Conservation (phyloP, 2,888 invertebrate genomes). For the Acanthopleura granulata region DNA sequence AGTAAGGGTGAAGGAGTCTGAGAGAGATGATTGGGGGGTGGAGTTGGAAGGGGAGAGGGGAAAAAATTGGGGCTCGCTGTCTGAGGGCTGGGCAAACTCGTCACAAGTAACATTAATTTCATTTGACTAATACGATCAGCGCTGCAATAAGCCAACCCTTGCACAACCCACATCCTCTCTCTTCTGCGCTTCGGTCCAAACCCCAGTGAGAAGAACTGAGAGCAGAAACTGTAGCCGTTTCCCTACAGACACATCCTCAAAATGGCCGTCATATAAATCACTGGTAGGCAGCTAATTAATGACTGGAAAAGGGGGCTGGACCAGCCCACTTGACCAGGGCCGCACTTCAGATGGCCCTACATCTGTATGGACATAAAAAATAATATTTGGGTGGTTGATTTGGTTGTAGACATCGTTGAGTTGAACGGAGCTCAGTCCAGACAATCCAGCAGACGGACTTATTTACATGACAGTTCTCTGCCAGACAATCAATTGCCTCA, state of each 20-base stretch:
- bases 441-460: slow-evolving; percentile 16
- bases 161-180: too few relatives aligned
- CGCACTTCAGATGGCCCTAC: background rate
- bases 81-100: too few relatives aligned
- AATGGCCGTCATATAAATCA: slow-evolving; percentile 8
- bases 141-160: background rate
- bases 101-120: slow-evolving; percentile 8
- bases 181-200: background rate
- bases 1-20: too few relatives aligned
- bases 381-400: background rate
- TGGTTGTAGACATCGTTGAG: background rate
- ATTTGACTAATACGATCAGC: slow-evolving; percentile 5
- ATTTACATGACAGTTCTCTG: slow-evolving; percentile 17
- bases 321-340: too few relatives aligned
- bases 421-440: background rate
- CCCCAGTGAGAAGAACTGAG: background rate
- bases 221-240: background rate
- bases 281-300: background rate
- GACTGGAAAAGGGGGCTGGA: background rate
- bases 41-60: too few relatives aligned
- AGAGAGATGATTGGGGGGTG: too few relatives aligned
- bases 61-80: too few relatives aligned
- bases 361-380: slow-evolving; percentile 15
- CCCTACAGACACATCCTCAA: background rate
- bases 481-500: slow-evolving; percentile 18